Evolutionary conservation across 2,888 invertebrate genomes (phyloP).

Genomic region (Spodoptera littoralis): DNA sequence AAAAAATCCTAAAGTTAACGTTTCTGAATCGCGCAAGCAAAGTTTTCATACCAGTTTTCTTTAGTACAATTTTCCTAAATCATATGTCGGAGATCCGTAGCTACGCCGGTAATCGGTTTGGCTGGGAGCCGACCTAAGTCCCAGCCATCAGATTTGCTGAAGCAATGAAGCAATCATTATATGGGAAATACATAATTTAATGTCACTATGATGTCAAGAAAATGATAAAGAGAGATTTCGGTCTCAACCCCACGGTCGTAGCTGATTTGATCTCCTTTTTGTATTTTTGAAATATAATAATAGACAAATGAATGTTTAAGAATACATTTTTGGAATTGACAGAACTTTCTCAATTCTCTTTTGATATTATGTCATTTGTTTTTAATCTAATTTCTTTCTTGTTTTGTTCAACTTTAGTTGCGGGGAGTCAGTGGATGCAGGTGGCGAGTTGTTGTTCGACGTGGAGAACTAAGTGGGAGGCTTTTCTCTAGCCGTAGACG

Average conservation of each 20-base stretch:
- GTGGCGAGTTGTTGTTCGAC: too few species aligned
- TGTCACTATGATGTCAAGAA: conserved; percentile 41
- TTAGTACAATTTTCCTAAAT: not conserved
- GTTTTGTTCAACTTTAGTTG: too few species aligned
- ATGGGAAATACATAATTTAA: conserved; percentile 14
- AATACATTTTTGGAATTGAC: too few species aligned
- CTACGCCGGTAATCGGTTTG: conserved; percentile 45
- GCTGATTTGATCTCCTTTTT: conserved; percentile 39
- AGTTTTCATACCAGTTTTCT: conserved; percentile 21
- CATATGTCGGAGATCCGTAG: conserved; percentile 33
- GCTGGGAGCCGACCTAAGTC: conserved; percentile 50
- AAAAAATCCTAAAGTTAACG: conserved; percentile 21
- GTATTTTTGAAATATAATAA: not conserved
- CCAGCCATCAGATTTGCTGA: conserved; percentile 37
- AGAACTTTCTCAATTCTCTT: too few species aligned
- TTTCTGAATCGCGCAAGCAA: conserved; percentile 29
- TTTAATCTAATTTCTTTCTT: too few species aligned
- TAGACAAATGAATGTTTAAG: too few species aligned
- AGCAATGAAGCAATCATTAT: conserved; percentile 40
- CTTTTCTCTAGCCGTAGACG: too few species aligned
- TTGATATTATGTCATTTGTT: too few species aligned
- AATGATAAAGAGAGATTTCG: conserved; percentile 39
- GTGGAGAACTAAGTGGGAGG: too few species aligned
- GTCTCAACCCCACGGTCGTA: conserved; percentile 43
- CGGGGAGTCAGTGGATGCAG: too few species aligned